These are phyloP conservation scores for Macquaria australasica DNA, from an alignment of 2,113 vertebrate species.

Conservation along the genomic window DNA sequence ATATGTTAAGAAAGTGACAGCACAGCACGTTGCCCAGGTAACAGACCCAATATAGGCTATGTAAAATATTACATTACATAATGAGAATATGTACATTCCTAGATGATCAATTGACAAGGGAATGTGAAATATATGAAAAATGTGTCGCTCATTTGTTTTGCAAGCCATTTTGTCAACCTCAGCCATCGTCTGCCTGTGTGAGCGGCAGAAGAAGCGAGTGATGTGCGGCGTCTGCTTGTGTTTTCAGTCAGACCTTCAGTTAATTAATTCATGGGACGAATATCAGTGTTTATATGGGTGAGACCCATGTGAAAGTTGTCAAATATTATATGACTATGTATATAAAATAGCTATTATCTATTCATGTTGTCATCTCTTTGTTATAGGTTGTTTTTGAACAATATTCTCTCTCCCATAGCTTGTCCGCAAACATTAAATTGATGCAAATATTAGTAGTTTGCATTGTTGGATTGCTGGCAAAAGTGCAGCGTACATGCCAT, in stretches of 20 bases:
- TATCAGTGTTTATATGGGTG: neutral
- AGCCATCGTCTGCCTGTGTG: conserved; percentile 9
- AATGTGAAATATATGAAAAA: conserved; percentile 18
- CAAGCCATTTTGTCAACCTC: conserved; percentile 10
- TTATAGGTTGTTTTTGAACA: neutral
- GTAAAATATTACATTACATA: conserved; percentile 18
- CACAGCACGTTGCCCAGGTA: conserved; percentile 9
- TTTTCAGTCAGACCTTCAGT: neutral
- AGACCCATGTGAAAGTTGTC: neutral
- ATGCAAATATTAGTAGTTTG: neutral
- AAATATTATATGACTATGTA: neutral
- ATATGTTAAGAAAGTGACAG: conserved; percentile 37
- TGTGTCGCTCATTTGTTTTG: neutral
- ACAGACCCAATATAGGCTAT: conserved; percentile 20
- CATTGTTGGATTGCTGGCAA: neutral
- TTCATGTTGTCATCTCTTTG: neutral
- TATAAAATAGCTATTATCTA: neutral
- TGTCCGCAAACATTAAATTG: no score
- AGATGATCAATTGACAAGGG: conserved; percentile 16
- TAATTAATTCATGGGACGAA: neutral
- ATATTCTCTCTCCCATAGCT: no score
- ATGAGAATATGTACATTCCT: conserved; percentile 12
- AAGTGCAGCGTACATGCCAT: neutral
- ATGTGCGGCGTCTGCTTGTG: neutral
- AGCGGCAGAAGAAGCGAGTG: neutral